Evolutionary conservation across 2,797 vertebrate species (phyloP), one percentile per base, ranked within the genome.

Genomic region (Oreochromis grahami): DNA sequence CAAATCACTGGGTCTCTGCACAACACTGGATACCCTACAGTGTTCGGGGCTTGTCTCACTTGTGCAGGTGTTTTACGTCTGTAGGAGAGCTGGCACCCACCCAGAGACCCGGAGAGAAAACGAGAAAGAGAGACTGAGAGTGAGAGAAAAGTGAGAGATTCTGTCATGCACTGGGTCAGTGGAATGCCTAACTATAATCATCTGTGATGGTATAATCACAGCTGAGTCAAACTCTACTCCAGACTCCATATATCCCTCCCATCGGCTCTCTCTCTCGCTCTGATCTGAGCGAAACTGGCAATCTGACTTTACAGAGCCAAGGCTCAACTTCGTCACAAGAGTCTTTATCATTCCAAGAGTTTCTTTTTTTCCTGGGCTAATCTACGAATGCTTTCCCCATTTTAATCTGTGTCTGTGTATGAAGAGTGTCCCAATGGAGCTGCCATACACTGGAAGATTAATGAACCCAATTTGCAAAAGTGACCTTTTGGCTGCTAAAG

Each of bases 381-480:
- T 96, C 96, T 96, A 89, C 80, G 88, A 94, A 87, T 63, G 88
- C 92, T 90, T 93, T 93, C 84, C 88, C 88, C 90, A 91, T 94
- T 96, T 95, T 96, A 96, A 97, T 96, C 95, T 95, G 90, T 76
- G 86, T 87, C 92, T 91, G 90, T 96, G 93, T 96, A 92, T 96
- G 95, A 95, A 95, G 92, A 94, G 86, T 93, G 94, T 94, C 95
- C 92, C 95, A 92, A 80, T 83, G 91, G 91, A 91, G 90, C 93
- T 93, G 94, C 93, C 94, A 93, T 95, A 95, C 94, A 94, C 94
- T 91, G 88, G 92, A 95, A 97, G 96, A 97, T 96, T 96, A 96
- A 96, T 96, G 95, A 97, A 96, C 95, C 95, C 95, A 97, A 97
- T 97, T 97, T 97, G 95, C 94, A 93, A 90, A 93, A 96, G 95